A percentile compares a stretch with the other conserved stretches of the same genome.
Evolutionary conservation across 1,140 invertebrate species (phyloP).

Genomic region (Aphaenogaster floridana): DNA sequence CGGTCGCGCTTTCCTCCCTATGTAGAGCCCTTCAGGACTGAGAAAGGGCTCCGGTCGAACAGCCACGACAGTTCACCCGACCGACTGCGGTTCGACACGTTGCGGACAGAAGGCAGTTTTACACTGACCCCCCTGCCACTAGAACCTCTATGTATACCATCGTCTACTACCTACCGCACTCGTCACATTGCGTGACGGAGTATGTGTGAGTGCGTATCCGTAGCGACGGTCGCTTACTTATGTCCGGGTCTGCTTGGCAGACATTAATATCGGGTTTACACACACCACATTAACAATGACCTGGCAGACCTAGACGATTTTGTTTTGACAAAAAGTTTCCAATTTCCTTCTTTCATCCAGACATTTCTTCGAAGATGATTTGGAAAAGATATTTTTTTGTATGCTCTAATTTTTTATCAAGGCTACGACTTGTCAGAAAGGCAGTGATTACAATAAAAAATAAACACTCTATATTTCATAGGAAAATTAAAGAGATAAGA

Average conservation of each 20-base stretch:
- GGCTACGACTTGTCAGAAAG: neutral
- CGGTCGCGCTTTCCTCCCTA: constrained; percentile 1
- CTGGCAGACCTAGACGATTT: neutral
- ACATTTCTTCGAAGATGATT: neutral
- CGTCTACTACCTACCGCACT: constrained; percentile 68
- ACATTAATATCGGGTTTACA: constrained; percentile 25
- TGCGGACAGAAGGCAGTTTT: constrained; percentile 84
- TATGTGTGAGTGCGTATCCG: constrained; percentile 22
- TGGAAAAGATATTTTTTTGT: neutral
- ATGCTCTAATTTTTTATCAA: neutral
- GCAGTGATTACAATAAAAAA: too few species aligned
- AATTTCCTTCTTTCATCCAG: neutral
- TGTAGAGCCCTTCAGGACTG: neutral
- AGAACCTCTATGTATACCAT: constrained; percentile 84
- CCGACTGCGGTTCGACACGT: constrained; percentile 70
- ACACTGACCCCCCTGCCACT: constrained; percentile 82
- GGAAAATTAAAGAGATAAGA: neutral
- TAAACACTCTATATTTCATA: neutral
- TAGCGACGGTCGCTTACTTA: neutral
- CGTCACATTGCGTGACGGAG: constrained; percentile 69
- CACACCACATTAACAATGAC: neutral
- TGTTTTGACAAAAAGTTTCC: neutral
- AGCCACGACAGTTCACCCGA: constrained; percentile 16
- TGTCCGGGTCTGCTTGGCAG: constrained; percentile 20
- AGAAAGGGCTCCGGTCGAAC: constrained; percentile 1